Percentiles rank a stretch among this genome's conserved stretches.
Conservation (phyloP, 2,888 invertebrate species). For the Lomographa bimaculata region DNA sequence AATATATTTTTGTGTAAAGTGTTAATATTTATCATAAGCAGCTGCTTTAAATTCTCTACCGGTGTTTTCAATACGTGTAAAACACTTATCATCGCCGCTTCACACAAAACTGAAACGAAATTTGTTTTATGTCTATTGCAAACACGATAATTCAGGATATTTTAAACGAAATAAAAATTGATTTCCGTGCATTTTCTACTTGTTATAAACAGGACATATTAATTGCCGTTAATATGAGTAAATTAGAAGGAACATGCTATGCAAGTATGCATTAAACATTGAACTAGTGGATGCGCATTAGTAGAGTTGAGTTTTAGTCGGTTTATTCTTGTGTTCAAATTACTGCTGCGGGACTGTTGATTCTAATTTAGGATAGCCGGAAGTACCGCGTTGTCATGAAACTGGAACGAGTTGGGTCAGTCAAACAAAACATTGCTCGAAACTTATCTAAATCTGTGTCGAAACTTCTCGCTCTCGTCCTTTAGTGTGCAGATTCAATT, state of each 20-base stretch:
- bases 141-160: too few species aligned
- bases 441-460: too few species aligned
- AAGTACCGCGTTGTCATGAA: constrained; percentile 45
- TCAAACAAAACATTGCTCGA: constrained; percentile 18
- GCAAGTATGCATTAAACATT: too few species aligned
- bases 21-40: constrained; percentile 7
- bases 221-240: constrained; percentile 7
- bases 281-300: constrained; percentile 4
- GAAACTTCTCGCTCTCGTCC: constrained; percentile 9
- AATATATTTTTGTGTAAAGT: constrained; percentile 1
- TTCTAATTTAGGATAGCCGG: constrained; percentile 52
- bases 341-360: constrained; percentile 29
- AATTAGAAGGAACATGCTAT: constrained; percentile 15
- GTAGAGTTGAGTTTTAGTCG: constrained; percentile 17
- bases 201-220: constrained; percentile 7
- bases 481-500: constrained; percentile 19
- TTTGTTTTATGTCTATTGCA: too few species aligned
- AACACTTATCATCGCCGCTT: too few species aligned
- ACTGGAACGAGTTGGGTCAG: constrained; percentile 37
- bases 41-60: constrained; percentile 11
- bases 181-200: constrained; percentile 5
- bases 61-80: too few species aligned
- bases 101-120: too few species aligned
- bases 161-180: too few species aligned
- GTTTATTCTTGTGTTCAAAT: constrained; percentile 30